These are phyloP conservation scores for Lasioglossum pauxillum DNA, from an alignment of 2,888 invertebrate genomes.

Conservation along the genomic window DNA sequence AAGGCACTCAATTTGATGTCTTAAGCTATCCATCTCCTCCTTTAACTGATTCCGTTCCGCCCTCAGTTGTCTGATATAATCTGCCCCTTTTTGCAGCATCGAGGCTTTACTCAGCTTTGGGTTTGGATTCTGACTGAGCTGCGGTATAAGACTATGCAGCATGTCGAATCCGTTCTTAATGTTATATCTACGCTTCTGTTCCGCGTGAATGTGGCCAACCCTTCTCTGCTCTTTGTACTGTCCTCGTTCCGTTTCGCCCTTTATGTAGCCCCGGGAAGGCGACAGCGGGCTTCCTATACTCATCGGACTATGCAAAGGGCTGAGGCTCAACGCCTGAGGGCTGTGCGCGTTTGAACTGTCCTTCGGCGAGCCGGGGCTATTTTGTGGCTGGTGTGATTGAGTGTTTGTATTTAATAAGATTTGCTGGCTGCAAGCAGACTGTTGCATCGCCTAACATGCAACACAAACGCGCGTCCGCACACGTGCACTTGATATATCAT, in stretches of 20 bases:
- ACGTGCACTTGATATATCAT: conserved; percentile 17
- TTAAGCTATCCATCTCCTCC: conserved; percentile 94
- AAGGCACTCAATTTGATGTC: conserved; percentile 95
- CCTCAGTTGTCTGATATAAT: conserved; percentile 95
- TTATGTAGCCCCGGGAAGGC: conserved; percentile 85
- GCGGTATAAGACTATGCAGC: conserved; percentile 96
- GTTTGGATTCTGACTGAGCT: conserved; percentile 94
- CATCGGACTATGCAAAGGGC: conserved; percentile 85
- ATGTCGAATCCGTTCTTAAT: conserved; percentile 98
- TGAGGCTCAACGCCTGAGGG: conserved; percentile 83
- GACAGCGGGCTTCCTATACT: conserved; percentile 87
- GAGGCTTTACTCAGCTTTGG: conserved; percentile 98
- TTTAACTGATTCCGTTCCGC: conserved; percentile 93
- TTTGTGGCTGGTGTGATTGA: conserved; percentile 76
- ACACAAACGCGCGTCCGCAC: conserved; percentile 19
- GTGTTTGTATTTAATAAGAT: conserved; percentile 75
- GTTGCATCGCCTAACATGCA: conserved; percentile 67
- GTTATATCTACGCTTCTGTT: conserved; percentile 97
- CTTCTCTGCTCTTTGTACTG: conserved; percentile 89
- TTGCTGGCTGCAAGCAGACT: conserved; percentile 72
- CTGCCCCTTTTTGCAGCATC: conserved; percentile 98
- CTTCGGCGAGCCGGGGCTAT: conserved; percentile 82
- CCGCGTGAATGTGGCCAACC: conserved; percentile 96
- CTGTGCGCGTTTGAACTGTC: conserved; percentile 80
- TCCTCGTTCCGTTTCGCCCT: conserved; percentile 85